A percentile compares a stretch with the other conserved stretches of the same genome.
Evolutionary conservation across 2,797 vertebrate species (phyloP).

Genomic region (Enteromius trimaculatus): DNA sequence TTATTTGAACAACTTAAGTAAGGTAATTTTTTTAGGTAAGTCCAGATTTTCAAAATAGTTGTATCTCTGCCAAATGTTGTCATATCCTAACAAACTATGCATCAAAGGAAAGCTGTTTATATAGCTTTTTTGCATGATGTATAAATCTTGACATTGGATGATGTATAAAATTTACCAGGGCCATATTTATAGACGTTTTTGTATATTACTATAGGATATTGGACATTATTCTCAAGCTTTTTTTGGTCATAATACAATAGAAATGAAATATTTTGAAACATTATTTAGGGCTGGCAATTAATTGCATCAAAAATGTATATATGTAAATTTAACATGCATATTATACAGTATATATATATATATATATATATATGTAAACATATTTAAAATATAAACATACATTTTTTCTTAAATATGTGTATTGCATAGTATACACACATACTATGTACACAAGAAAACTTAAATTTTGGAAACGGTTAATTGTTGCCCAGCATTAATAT

Average conservation of each 20-base stretch:
- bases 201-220: not conserved
- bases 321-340: too few relatives aligned
- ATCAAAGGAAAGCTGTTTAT: not conserved
- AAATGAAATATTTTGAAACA: not conserved
- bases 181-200: not conserved
- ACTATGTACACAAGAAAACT: not conserved
- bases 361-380: too few relatives aligned
- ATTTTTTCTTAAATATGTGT: not conserved
- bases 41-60: not conserved
- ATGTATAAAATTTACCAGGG: too few relatives aligned
- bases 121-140: too few relatives aligned
- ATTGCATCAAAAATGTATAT: not conserved
- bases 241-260: not conserved
- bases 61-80: not conserved
- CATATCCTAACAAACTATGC: not conserved
- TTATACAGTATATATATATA: too few relatives aligned
- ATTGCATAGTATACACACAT: not conserved
- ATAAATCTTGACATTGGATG: too few relatives aligned
- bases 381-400: not conserved
- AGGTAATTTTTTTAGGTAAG: not conserved
- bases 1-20: not conserved
- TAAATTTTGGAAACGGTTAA: too few relatives aligned
- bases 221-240: not conserved
- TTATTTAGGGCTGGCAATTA: not conserved
- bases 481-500: not conserved